Evolutionary conservation across 2,113 vertebrate species (phyloP), one percentile per base, ranked within the genome.

Genomic region (Chaetorhynchus papuensis): DNA sequence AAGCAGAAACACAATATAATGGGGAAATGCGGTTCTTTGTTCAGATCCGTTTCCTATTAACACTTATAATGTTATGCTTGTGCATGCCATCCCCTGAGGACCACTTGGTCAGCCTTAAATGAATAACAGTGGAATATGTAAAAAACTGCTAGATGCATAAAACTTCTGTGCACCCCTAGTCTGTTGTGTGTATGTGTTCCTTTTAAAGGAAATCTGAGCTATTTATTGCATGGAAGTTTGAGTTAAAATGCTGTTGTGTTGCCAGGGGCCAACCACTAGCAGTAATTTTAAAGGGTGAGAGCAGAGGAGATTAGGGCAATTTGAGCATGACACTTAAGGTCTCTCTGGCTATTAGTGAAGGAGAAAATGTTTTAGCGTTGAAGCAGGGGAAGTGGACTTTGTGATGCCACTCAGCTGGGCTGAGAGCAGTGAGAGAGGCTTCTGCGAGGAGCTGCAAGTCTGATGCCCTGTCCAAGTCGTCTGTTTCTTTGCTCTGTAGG

Each of bases 41-140:
- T 98, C 97, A 97, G 96, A 98, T 97, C 97, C 80, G 79, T 98
- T 98, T 98, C 97, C 97, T 98, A 95, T 96, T 97, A 97, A 96
- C 97, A 97, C 85, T 72, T 97, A 96, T 95, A 97, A 89, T 96
- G 96, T 97, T 97, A 65, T 91, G 94, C 91, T 96, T 95, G 94
- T 95, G 93, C 57, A 52, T 96, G 95, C 93, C 95, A 93, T 94
- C 89, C 97, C 97, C 97, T 35, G 65, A 97, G 98, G 97, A 97
- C 89, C 84, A 83, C 70, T 92, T 90, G 91, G 94, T 92, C 97
- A 95, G 94, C 92, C 92, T 93, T 84, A 94, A 96, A 95, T 91
- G 89, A 97, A 94, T 92, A 97, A 96, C 94, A 96, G 95, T 95
- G 91, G 95, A 95, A 95, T 93, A 95, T 72, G 92, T 94, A 84